These are phyloP conservation scores for Sminthurides aquaticus DNA, from an alignment of 2,888 invertebrate genomes.

Conservation along the genomic window DNA sequence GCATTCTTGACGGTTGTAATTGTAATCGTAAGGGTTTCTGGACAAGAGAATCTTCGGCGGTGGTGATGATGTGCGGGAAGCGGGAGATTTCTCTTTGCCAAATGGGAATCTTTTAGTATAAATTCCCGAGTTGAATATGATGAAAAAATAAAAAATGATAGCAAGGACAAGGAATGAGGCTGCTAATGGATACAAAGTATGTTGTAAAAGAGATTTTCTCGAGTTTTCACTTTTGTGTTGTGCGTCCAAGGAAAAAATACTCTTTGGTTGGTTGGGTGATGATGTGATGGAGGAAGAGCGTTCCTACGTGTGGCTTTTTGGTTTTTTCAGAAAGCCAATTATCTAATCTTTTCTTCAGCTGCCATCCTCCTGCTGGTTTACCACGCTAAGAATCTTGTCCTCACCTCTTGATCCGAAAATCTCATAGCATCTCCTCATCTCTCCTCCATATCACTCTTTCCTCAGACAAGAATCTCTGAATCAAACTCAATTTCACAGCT, in stretches of 20 bases:
- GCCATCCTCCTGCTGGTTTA: slow-evolving; percentile 24
- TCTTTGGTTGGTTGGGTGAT: too few relatives aligned
- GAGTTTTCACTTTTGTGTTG: too few relatives aligned
- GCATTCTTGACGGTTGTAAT: not conserved
- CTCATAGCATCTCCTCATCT: not conserved
- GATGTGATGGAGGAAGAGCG: too few relatives aligned
- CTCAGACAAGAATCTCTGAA: not conserved
- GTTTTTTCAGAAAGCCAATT: slow-evolving; percentile 22
- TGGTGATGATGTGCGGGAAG: not conserved
- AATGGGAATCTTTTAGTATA: not conserved
- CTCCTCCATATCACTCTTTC: not conserved
- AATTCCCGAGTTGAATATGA: not conserved
- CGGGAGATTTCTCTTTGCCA: not conserved
- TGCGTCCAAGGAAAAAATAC: not conserved
- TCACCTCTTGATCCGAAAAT: slow-evolving; percentile 13
- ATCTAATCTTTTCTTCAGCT: slow-evolving; percentile 22
- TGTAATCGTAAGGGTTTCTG: too few relatives aligned
- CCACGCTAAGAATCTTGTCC: slow-evolving; percentile 20
- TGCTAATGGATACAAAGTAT: not conserved
- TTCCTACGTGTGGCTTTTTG: slow-evolving; percentile 5
- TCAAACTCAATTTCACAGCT: slow-evolving; percentile 14
- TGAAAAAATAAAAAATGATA: not conserved
- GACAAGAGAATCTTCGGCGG: too few relatives aligned
- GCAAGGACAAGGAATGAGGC: not conserved
- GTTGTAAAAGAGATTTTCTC: too few relatives aligned